Evolutionary conservation across 37 sponge, comb jelly and placozoan species (phyloP).

Genomic region (Haliclona indistincta): DNA sequence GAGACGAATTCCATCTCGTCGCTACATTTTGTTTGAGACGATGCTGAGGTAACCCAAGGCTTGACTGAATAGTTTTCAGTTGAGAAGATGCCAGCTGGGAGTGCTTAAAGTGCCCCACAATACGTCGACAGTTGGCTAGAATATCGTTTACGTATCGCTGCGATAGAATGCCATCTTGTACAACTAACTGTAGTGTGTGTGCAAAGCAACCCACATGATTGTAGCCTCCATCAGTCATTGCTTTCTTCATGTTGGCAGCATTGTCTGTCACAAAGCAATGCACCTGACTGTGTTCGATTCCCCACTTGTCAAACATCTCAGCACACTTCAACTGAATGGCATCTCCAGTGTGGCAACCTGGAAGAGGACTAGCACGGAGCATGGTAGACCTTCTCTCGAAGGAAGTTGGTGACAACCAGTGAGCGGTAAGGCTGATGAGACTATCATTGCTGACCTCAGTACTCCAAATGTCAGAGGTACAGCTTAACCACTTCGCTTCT

Average conservation of each 20-base stretch:
- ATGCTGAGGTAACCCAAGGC: conserved; percentile 22
- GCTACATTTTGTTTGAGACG: conserved; percentile 21
- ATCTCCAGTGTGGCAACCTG: conserved; percentile 45
- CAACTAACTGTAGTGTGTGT: conserved; percentile 45
- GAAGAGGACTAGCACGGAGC: conserved; percentile 17
- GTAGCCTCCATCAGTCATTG: conserved; percentile 19
- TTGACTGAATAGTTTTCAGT: conserved; percentile 15
- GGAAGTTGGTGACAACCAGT: too few relatives aligned
- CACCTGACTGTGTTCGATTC: conserved; percentile 13
- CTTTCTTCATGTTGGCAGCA: conserved; percentile 50
- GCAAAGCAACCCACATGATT: conserved; percentile 39
- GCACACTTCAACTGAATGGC: conserved; percentile 5
- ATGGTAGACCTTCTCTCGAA: conserved; percentile 35
- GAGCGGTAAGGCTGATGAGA: too few relatives aligned
- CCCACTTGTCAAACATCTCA: conserved; percentile 40
- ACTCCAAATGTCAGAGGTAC: too few relatives aligned
- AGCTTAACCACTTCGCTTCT: too few relatives aligned
- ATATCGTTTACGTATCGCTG: conserved; percentile 36
- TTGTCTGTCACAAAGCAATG: conserved; percentile 34
- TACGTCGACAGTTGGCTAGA: conserved; percentile 28
- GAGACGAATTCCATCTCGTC: conserved; percentile 20
- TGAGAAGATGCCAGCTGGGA: conserved; percentile 1
- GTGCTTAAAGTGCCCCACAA: conserved; percentile 58
- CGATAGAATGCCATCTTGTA: conserved; percentile 46
- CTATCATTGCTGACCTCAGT: too few relatives aligned